Evolutionary conservation across 2,888 invertebrate species (phyloP), one percentile per base, ranked within the genome.

Genomic region (Apeira syringaria): DNA sequence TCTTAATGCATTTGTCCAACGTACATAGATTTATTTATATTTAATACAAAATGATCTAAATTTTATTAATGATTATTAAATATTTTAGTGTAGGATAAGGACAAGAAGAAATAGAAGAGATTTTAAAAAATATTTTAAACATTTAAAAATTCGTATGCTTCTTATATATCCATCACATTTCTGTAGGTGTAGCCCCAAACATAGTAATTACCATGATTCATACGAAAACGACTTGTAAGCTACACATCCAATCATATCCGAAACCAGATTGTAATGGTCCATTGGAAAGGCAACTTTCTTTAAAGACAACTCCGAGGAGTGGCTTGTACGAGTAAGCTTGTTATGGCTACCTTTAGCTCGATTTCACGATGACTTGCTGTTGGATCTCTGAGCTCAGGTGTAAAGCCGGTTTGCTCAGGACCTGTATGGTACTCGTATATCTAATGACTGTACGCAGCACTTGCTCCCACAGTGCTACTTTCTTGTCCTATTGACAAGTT

Each of bases 311-410:
- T 59, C 50, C 40, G 42, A 47, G 53, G 55, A 42, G 52, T 34
- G 49, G 48, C 49, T 33, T 28, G 47, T 43, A 27, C 24, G 24
- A 24, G 20, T 13, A 20, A 39, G 39, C 38, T 62, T 61, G 72
- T 68, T 70, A 70, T 53, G 68, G 65, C 67, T 54, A 33, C 63
- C 61, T 71, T 74, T 64, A 71, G 75, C 67, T 74, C 75, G 82
- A 81, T 87, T 85, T 86, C 86, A 74, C 83, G 76, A 77, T 80
- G 81, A 79, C 80, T 80, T 61, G 80, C 66, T 62, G 56, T 37
- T 32, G 38, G 32, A 26, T 32, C 43, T 26, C 35, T 22, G 32
- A 31, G 15, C 35, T 32, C 44, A 38, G 34, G 45, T 39, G 53
- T 37, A 47, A 64, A 79, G 77, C 79, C 66, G 70, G 80, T 80